Evolutionary conservation across 2,797 vertebrate species (phyloP).

Genomic region (Sebastes hubbsi): DNA sequence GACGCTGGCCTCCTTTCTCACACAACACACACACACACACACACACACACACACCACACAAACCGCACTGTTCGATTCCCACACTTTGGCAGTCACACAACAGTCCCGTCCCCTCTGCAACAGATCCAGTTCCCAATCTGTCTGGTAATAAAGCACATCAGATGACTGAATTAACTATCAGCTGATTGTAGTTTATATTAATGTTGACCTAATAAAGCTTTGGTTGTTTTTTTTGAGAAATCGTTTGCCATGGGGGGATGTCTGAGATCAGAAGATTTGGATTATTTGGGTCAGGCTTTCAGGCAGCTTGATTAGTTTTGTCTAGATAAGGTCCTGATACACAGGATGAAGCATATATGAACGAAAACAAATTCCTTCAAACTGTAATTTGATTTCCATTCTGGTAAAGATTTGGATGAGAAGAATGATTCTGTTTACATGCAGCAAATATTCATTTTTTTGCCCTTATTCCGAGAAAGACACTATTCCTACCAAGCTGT

Average conservation of each 20-base stretch:
- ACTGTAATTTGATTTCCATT: neutral
- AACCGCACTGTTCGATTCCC: slow-evolving; percentile 4
- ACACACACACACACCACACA: too few relatives aligned
- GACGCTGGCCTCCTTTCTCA: neutral
- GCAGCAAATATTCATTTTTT: too few relatives aligned
- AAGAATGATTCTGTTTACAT: neutral
- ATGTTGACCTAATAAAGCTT: slow-evolving; percentile 27
- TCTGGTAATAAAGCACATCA: slow-evolving; percentile 18
- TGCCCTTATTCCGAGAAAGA: too few relatives aligned
- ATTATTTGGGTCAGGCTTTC: slow-evolving; percentile 43
- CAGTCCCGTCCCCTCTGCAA: neutral
- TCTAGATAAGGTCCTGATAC: neutral
- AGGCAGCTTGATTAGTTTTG: slow-evolving; percentile 15
- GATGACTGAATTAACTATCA: slow-evolving; percentile 45
- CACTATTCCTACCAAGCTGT: too few relatives aligned
- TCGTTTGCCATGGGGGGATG: slow-evolving; percentile 2
- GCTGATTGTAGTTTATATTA: slow-evolving; percentile 43
- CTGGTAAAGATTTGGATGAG: neutral
- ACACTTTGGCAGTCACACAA: neutral
- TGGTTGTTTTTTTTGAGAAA: slow-evolving; percentile 15
- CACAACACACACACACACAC: too few relatives aligned
- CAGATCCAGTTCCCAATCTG: slow-evolving; percentile 9
- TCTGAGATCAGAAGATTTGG: slow-evolving; percentile 19
- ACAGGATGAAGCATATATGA: neutral
- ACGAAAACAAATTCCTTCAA: neutral